Base-by-base conservation (phyloP, 2,888 invertebrate species). In the Zaprionus lineosus region DNA sequence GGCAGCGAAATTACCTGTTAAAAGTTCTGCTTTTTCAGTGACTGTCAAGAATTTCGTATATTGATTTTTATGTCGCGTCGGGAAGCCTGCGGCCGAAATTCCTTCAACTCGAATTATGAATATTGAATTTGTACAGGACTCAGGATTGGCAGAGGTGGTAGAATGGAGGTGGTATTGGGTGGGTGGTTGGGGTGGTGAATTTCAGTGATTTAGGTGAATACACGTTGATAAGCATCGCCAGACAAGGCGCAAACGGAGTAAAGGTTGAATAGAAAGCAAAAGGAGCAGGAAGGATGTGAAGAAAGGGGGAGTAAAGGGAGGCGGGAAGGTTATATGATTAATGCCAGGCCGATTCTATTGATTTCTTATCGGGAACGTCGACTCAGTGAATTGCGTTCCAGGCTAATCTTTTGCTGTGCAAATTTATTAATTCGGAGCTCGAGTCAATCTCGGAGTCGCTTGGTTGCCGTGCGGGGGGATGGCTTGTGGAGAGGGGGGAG, bases 1-100 rank as follows among this genome's bases (percentile, higher is more conserved):
- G n/a, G n/a, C n/a, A n/a, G 48, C 36, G 52, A 77, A 79, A 82
- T 74, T 82, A 78, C 78, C 78, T 78, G 82, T 69, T 48, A 63
- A 81, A 72, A 75, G 52, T 72, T n/a, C n/a, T n/a, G n/a, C n/a
- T n/a, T 78, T 71, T 40, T 12, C 18, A 26, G 26, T 15, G 50
- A 60, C 58, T 40, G 56, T 56, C 29, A 21, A 60, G 56, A 56
- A 60, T 62, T 74, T 57, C 29, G 24, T 29, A 60, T 72, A 78
- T 78, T 82, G 78, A 78, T 78, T 78, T 78, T 78, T 37, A 46
- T 63, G 68, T 66, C 56, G n/a, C n/a, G 46, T 39, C 43, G 43
- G 52, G 66, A 44, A 51, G 60, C 62, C 68, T 60, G 24, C 28
- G 29, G 62, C 62, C 50, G 43, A 64, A 66, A 67, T 66, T 57